Evolutionary conservation across 2,888 invertebrate species (phyloP).

Genomic region (Heliothis peltigera): DNA sequence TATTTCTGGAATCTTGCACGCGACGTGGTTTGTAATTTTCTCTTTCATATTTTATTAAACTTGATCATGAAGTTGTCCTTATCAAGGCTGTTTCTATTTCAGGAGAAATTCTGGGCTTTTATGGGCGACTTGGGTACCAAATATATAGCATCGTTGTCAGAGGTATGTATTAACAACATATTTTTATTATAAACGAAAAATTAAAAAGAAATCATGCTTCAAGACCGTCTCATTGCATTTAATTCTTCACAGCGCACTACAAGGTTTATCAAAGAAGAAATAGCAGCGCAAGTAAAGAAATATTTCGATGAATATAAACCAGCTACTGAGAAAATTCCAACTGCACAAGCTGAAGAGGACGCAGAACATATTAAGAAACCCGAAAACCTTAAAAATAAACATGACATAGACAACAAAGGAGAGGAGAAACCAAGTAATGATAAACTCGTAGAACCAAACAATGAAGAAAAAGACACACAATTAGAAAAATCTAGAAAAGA

Average conservation of each 20-base stretch:
- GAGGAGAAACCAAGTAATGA: slow-evolving; percentile 1
- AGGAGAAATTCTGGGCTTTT: slow-evolving; percentile 74
- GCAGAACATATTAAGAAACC: not conserved
- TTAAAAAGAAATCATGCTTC: no score
- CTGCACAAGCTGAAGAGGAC: slow-evolving; percentile 8
- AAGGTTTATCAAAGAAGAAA: slow-evolving; percentile 64
- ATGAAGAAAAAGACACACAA: not conserved
- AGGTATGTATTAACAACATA: slow-evolving; percentile 66
- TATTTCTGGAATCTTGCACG: no score
- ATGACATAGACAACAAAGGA: not conserved
- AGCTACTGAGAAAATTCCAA: not conserved
- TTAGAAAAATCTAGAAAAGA: slow-evolving; percentile 24
- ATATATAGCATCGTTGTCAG: slow-evolving; percentile 64
- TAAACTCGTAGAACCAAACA: not conserved
- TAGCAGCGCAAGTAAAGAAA: slow-evolving; percentile 57
- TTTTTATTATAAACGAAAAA: not conserved
- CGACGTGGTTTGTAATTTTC: no score
- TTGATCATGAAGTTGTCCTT: not conserved
- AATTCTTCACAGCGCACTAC: slow-evolving; percentile 62
- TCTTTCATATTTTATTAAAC: no score
- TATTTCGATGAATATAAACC: slow-evolving; percentile 34
- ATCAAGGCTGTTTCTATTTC: slow-evolving; percentile 37
- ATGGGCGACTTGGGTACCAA: slow-evolving; percentile 65
- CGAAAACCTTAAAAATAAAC: not conserved
- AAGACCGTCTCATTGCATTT: no score